Conservation (phyloP, 2,797 vertebrate species). For the Mormyrus proboscirostris region DNA sequence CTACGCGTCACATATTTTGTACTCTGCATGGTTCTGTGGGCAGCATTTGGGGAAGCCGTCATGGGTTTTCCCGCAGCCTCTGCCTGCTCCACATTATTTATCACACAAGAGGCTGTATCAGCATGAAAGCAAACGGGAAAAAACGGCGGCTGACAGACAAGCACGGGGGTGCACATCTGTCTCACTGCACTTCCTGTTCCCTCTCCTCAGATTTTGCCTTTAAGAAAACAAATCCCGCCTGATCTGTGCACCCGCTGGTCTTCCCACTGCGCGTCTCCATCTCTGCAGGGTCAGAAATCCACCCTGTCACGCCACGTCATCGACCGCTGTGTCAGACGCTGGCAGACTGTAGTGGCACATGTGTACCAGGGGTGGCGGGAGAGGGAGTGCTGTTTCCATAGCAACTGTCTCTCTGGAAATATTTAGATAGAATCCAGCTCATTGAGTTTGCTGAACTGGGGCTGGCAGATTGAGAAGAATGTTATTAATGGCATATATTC, state of each 20-base stretch:
- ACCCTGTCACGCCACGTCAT: neutral
- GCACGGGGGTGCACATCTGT: neutral
- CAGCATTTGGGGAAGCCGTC: neutral
- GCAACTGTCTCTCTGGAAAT: constrained; percentile 62
- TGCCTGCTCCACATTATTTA: neutral
- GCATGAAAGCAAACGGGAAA: neutral
- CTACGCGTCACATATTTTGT: neutral
- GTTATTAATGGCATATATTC: constrained; percentile 15
- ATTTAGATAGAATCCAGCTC: constrained; percentile 67
- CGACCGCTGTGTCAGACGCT: constrained; percentile 12
- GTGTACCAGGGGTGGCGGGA: neutral
- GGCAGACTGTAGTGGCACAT: constrained; percentile 11
- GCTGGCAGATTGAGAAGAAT: constrained; percentile 30
- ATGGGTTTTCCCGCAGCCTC: neutral
- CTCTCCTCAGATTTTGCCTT: neutral
- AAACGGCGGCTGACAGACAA: neutral
- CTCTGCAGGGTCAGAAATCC: neutral
- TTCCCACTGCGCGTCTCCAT: neutral
- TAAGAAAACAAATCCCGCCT: neutral
- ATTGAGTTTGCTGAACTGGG: constrained; percentile 65
- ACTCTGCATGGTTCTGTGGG: neutral
- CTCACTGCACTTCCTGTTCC: constrained; percentile 1
- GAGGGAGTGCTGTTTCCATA: constrained; percentile 58
- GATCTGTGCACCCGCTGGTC: neutral
- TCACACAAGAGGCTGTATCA: neutral